Base-by-base conservation (phyloP, 2,888 invertebrate species). In the Margaritifera margaritifera region DNA sequence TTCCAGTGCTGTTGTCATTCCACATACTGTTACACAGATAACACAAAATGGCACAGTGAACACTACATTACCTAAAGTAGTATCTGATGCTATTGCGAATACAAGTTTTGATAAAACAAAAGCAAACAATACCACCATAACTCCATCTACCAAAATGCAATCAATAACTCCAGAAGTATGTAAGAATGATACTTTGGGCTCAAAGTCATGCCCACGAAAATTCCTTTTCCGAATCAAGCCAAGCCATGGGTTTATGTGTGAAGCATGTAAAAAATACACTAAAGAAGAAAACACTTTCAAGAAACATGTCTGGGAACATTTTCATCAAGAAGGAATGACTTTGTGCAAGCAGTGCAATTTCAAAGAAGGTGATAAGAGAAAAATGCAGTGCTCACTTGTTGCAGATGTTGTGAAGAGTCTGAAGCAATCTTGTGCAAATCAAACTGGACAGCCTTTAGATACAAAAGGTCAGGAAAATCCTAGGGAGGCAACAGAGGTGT, bases 231-330 rank as follows among this genome's bases (percentile, higher is more conserved):
- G 68, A 51, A 70, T 74, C 22, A 74, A 72, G 58, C 70, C 74
- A 53, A 65, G 66, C 8, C 69, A 72, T 52, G 77, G 74, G 4
- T 71, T 74, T 72, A 72, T 77, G 19, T 77, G 77, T 71, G 77
- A 77, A 62, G 66, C 65, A 11, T 77, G 77, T 62, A 72, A 62
- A 59, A 77, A 77, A 50, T 77, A 64, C 52, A 74, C 77, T 8
- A 70, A 68, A 53, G 74, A 74, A 63, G 81, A 81, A 62, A 66
- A 68, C 22, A 61, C 68, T 8, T 81, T 78, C 65, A 67, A 72
- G 25, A 69, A 68, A 65, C 81, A 81, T 72, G 66, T 81, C n/a
- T 81, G 81, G 81, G 76, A 71, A 22, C 81, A 81, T 72, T 77
- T 79, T 68, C 81, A 81, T 57, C 51, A 59, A 18, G 53, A 54